Conservation (phyloP, 2,888 invertebrate genomes). For the Platycnemis pennipes region DNA sequence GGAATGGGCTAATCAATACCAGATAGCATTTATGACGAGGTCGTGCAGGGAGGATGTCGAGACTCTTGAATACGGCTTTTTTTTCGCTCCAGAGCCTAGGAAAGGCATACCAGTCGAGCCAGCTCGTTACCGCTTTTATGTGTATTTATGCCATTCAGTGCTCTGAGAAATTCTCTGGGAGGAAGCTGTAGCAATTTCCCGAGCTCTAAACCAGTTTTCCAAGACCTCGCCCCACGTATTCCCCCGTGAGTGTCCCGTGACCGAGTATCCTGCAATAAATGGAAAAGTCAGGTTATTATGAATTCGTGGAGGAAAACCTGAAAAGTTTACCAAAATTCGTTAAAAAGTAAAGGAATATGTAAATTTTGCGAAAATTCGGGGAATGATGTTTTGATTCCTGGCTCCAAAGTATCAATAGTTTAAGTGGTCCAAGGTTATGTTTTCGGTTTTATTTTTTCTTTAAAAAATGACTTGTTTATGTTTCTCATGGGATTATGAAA, state of each 20-base stretch:
- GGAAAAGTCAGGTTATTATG: too few species aligned
- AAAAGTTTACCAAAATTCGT: too few species aligned
- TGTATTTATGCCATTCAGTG: not conserved
- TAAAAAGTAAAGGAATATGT: too few species aligned
- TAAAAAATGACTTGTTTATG: too few species aligned
- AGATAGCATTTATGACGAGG: not conserved
- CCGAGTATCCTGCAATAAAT: not conserved
- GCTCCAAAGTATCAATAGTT: too few species aligned
- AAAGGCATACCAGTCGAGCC: not conserved
- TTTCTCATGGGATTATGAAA: too few species aligned
- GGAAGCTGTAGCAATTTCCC: not conserved
- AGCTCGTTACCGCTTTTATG: not conserved
- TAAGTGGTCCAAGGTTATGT: too few species aligned
- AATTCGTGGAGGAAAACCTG: too few species aligned
- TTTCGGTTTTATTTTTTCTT: too few species aligned
- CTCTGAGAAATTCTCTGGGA: not conserved
- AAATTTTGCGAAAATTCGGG: too few species aligned
- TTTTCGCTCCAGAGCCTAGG: not conserved
- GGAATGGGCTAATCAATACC: not conserved
- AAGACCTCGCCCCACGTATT: not conserved
- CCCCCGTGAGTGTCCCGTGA: not conserved
- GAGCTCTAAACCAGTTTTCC: not conserved
- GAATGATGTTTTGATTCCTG: too few species aligned
- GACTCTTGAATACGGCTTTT: not conserved
- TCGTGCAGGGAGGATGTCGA: not conserved